Base-by-base conservation (phyloP, 2,888 invertebrate species). In the Pristionchus arcanus region DNA sequence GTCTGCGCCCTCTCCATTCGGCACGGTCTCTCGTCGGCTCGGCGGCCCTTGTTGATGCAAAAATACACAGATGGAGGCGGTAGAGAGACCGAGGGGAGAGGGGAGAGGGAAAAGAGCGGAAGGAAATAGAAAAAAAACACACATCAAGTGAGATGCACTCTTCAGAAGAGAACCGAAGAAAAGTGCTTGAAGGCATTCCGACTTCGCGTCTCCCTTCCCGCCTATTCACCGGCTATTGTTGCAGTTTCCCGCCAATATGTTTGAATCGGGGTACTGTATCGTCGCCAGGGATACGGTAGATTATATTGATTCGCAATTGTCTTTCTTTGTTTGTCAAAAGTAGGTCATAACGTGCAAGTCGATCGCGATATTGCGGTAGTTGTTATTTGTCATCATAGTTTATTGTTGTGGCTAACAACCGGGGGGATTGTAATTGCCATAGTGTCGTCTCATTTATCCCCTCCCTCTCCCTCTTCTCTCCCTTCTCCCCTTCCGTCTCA, bases 1-100 rank as follows among this genome's bases (percentile, higher is more conserved):
- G 83, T 83, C 83, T 83, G 77, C 77, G 71, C 77, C 42, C 77
- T 77, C 77, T 77, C 42, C 42, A 21, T 53, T 42, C 25, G 37
- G 37, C 66, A 3, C 16, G 21, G 21, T 55, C 83, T 42, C 83
- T 31, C 83, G 16, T 83, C 28, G 55, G 53, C 83, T 53, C 53
- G 77, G 31, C 83, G 83, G 55, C 21, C 31, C 87, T 87, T 87
- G 87, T 87, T 87, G 89, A 89, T 89, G 77, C 74, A 55, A 89
- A 88, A 89, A 89, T 89, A 81, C 89, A 89, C 55, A 83, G 63
- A 89, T 53, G 87, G 81, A 59, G 25, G 89, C 16, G 55, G 19
- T 9, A 5, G 63, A 74, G 89, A 81, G 86, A 68, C 25, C 0
- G 28, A 28, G 81, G 37, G 31, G 31, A 28, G 28, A 83, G 55